A percentile compares a stretch with the other conserved stretches of the same genome.
These are phyloP conservation scores for Saimiri boliviensis DNA, from an alignment of 2,113 vertebrate genomes.

Conservation along the genomic window DNA sequence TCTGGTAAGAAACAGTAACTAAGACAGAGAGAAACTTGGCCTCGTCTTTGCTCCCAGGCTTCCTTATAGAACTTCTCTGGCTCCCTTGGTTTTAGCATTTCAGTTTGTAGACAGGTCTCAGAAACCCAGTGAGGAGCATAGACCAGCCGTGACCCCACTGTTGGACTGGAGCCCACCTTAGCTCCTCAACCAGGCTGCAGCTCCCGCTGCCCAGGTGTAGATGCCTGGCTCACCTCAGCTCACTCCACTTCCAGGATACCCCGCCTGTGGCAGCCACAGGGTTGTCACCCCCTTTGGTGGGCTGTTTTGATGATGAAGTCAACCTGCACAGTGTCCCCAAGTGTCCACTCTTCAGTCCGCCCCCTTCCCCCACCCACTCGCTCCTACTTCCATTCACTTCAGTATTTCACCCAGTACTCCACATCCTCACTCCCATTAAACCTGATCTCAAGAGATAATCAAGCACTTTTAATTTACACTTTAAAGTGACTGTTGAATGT, in stretches of 20 bases:
- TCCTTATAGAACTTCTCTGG: neutral
- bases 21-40: slow-evolving; percentile 28
- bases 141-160: neutral
- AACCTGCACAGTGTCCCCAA: neutral
- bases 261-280: neutral
- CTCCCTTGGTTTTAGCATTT: neutral
- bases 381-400: neutral
- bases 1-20: slow-evolving; percentile 49
- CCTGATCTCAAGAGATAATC: neutral
- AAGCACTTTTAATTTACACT: neutral
- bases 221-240: neutral
- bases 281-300: neutral
- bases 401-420: accelerated
- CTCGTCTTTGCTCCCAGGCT: neutral
- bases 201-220: neutral
- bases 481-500: neutral
- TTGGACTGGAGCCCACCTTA: neutral
- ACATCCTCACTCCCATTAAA: neutral
- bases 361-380: accelerated
- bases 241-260: neutral
- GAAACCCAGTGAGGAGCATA: accelerated
- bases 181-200: neutral
- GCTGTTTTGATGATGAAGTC: neutral
- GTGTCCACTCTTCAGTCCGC: neutral
- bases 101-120: neutral